Evolutionary conservation across 2,113 vertebrate genomes (phyloP), one percentile per base, ranked within the genome.

Genomic region (Cervus canadensis): DNA sequence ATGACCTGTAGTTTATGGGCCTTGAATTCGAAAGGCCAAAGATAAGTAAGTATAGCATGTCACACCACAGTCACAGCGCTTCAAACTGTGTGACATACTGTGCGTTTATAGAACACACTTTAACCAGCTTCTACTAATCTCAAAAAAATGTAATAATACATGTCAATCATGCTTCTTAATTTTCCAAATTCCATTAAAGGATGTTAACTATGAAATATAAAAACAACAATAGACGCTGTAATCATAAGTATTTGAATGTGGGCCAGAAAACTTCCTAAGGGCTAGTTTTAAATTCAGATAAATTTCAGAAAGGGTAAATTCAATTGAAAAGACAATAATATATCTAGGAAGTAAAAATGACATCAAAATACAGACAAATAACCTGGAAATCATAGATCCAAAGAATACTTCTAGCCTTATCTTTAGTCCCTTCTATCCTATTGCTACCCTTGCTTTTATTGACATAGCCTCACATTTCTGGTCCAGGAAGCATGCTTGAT

Each of bases 281-380:
- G 30, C 50, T 96, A 93, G 43, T 89, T 96, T 97, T 87, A 95
- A 96, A 96, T 95, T 96, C 57, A 96, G 28, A 86, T 91, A 91
- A 89, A 87, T 59, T 91, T 92, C 57, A 86, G 71, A 94, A 95
- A 94, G 52, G 36, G 10, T 1, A 81, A 92, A 92, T 89, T 94
- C 50, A 89, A 28, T 84, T 57, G 62, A 90, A 96, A 96, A 83
- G 48, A 30, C 25, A 93, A 52, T 94, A 85, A 94, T 85, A 59
- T 60, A 89, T 67, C 26, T 10, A 85, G 28, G 33, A 96, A 62
- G 14, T 82, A 87, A 87, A 94, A 96, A 40, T 83, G 13, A 45
- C 43, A 94, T 86, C 11, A 92, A 92, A 89, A 91, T 26, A 96
- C 23, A 95, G 33, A 86, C 25, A 95, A 50, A 60, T 33, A 64